These are phyloP conservation scores for Thalassoma bifasciatum DNA, from an alignment of 2,113 vertebrate genomes.

Conservation along the genomic window DNA sequence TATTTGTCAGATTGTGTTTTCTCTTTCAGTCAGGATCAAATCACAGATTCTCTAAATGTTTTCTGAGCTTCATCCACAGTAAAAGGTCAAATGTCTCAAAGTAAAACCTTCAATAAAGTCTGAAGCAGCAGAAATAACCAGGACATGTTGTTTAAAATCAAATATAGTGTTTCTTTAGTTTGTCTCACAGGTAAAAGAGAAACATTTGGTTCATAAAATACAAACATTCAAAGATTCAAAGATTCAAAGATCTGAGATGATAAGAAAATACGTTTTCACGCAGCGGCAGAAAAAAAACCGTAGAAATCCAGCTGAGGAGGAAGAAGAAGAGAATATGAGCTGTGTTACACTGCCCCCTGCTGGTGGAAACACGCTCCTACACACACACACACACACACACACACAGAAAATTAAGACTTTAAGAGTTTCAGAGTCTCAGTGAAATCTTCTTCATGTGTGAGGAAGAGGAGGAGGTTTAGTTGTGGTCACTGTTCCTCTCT, in stretches of 20 bases:
- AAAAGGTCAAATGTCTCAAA: too few relatives aligned
- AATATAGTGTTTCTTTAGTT: background rate
- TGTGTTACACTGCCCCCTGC: constrained; percentile 62
- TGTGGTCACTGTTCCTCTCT: background rate
- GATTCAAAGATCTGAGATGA: background rate
- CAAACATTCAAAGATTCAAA: background rate
- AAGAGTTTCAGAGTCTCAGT: background rate
- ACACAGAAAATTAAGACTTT: background rate
- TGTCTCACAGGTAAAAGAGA: background rate
- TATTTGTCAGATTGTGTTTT: too few relatives aligned
- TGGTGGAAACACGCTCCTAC: constrained; percentile 31
- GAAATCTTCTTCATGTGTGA: background rate
- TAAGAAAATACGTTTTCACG: background rate
- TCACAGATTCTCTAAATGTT: too few relatives aligned
- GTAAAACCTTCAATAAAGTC: too few relatives aligned
- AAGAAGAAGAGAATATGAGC: background rate
- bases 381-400: background rate
- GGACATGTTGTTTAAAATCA: background rate
- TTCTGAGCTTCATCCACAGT: too few relatives aligned
- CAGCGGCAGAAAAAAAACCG: background rate
- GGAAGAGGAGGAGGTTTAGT: background rate
- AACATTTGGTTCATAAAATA: background rate
- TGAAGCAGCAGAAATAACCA: too few relatives aligned
- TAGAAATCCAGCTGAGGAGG: background rate
- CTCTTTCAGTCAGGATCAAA: too few relatives aligned